Conservation (phyloP, 1,140 invertebrate species). For the Mylabris phalerata region DNA sequence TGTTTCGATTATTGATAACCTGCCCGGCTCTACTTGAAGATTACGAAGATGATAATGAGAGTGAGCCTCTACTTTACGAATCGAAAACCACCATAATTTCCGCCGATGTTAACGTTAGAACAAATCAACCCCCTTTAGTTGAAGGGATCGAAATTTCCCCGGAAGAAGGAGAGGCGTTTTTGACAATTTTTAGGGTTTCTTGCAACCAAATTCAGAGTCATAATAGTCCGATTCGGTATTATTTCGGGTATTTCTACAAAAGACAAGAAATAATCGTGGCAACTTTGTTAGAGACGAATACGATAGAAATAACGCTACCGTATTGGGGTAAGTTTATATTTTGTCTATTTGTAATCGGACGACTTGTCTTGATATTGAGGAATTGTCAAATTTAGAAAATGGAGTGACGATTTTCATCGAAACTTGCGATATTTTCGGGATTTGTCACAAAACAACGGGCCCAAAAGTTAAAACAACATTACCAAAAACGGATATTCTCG, state of each 20-base stretch:
- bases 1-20: slow-evolving; percentile 11
- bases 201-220: background rate
- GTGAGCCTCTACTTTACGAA: slow-evolving; percentile 1
- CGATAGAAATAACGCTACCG: slow-evolving; percentile 13
- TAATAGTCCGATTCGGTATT: slow-evolving; percentile 9
- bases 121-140: background rate
- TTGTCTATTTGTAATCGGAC: background rate
- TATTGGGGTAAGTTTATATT: slow-evolving; percentile 4
- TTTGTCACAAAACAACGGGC: slow-evolving; percentile 12
- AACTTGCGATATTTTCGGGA: slow-evolving; percentile 14
- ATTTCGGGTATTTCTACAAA: slow-evolving; percentile 20
- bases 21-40: slow-evolving; percentile 12
- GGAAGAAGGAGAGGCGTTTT: slow-evolving; percentile 1
- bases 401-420: slow-evolving; percentile 19
- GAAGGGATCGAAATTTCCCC: background rate
- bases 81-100: background rate
- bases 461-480: slow-evolving; percentile 10
- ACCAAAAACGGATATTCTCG: background rate
- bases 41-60: slow-evolving; percentile 3
- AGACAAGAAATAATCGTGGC: slow-evolving; percentile 9
- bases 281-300: slow-evolving; percentile 5
- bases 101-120: slow-evolving; percentile 7
- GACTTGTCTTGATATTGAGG: background rate
- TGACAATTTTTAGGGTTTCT: background rate
- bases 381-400: slow-evolving; percentile 4